These are phyloP conservation scores for Zoanthus gigantus DNA, from an alignment of 92 coral and sea anemone genomes.

Conservation along the genomic window DNA sequence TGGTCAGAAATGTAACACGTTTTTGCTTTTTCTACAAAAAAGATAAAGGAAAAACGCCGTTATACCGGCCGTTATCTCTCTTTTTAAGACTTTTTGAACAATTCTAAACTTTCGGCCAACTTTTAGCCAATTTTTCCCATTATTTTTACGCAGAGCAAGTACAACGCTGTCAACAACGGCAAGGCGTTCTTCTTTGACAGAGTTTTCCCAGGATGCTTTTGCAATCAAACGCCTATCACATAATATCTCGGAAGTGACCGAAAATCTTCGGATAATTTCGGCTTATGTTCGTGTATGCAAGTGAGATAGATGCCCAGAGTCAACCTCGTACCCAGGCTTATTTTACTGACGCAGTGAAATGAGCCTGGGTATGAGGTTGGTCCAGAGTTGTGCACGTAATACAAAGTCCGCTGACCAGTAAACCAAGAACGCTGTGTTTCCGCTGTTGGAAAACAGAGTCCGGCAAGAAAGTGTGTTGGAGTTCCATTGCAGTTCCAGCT, in stretches of 20 bases:
- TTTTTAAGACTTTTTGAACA: background rate
- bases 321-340: too few species aligned
- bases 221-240: conserved; percentile 64
- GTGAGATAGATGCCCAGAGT: background rate
- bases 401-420: background rate
- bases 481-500: background rate
- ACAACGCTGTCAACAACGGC: conserved; percentile 57
- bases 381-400: conserved; percentile 25
- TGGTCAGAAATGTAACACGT: background rate
- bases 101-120: background rate
- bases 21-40: background rate
- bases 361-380: background rate
- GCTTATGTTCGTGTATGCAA: background rate
- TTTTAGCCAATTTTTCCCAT: conserved; percentile 1
- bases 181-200: conserved; percentile 68
- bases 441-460: background rate
- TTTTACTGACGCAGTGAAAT: too few species aligned
- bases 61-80: background rate
- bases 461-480: background rate
- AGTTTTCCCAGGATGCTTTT: conserved; percentile 52
- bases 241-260: conserved; percentile 30
- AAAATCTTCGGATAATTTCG: background rate
- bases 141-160: background rate
- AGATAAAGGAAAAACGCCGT: background rate
- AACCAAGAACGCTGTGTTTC: background rate